A percentile compares a stretch with the other conserved stretches of the same genome.
Evolutionary conservation across 2,888 invertebrate genomes (phyloP).

Genomic region (Drosophila meridiana): DNA sequence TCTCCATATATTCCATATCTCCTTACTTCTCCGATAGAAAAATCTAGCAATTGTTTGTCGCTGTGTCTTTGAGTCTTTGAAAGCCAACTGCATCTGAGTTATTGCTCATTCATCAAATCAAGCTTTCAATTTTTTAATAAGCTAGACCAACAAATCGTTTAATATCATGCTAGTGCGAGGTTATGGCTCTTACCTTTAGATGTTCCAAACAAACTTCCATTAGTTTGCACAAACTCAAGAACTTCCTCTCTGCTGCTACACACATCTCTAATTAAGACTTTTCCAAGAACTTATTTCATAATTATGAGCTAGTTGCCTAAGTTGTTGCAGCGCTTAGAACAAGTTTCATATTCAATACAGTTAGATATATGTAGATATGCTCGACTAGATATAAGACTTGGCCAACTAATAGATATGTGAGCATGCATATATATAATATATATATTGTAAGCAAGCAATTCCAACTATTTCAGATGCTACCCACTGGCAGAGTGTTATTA

Average conservation of each 20-base stretch:
- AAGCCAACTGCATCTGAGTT: too few relatives aligned
- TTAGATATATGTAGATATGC: not conserved
- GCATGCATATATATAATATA: not conserved
- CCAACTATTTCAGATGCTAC: not conserved
- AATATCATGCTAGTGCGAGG: too few relatives aligned
- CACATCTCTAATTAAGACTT: not conserved
- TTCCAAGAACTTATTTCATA: not conserved
- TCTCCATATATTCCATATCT: too few relatives aligned
- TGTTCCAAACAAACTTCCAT: not conserved
- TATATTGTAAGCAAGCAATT: not conserved
- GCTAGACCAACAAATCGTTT: too few relatives aligned
- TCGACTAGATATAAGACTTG: not conserved
- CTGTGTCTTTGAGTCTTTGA: too few relatives aligned
- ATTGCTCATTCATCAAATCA: too few relatives aligned
- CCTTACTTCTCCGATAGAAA: too few relatives aligned
- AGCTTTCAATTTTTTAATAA: too few relatives aligned
- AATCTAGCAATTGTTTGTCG: too few relatives aligned
- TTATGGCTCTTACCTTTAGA: not conserved
- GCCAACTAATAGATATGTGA: not conserved
- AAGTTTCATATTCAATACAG: not conserved
- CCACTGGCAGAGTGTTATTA: not conserved
- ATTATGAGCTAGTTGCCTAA: not conserved
- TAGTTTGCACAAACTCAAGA: not conserved
- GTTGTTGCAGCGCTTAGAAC: not conserved
- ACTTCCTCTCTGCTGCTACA: not conserved